Percentiles rank a stretch among this genome's conserved stretches.
Conservation (phyloP, 2,797 vertebrate genomes). For the Sebastes kiyomatsui region DNA sequence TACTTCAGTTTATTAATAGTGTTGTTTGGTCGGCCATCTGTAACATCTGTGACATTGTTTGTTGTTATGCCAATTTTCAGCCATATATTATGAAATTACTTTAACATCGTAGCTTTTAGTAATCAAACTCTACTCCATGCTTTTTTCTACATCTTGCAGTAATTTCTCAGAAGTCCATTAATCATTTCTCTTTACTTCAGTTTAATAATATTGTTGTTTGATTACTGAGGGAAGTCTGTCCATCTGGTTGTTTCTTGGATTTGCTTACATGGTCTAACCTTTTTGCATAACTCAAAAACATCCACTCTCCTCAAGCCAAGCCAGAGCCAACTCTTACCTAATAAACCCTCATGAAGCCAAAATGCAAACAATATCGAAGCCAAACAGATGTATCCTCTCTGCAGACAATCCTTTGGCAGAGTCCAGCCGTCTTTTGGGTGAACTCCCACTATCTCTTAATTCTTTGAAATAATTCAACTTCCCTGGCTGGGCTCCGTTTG, state of each 20-base stretch:
- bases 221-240: neutral
- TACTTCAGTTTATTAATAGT: neutral
- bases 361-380: constrained; percentile 32
- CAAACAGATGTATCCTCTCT: constrained; percentile 31
- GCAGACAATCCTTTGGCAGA: constrained; percentile 25
- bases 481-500: neutral
- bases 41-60: neutral
- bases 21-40: neutral
- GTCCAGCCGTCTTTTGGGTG: constrained; percentile 4
- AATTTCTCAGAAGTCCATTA: neutral
- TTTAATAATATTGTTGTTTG: neutral
- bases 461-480: constrained; percentile 21
- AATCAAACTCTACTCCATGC: neutral
- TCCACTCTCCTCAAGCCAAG: neutral
- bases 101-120: neutral
- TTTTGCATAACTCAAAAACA: constrained; percentile 34
- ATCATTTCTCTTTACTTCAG: neutral
- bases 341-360: constrained; percentile 29
- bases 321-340: constrained; percentile 54
- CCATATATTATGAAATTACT: neutral
- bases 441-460: constrained; percentile 24
- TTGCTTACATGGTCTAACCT: neutral
- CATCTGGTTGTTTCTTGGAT: neutral
- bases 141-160: neutral
- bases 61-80: neutral